Evolutionary conservation across 2,797 vertebrate genomes (phyloP), one percentile per base, ranked within the genome.

Genomic region (Myotis vivesi): DNA sequence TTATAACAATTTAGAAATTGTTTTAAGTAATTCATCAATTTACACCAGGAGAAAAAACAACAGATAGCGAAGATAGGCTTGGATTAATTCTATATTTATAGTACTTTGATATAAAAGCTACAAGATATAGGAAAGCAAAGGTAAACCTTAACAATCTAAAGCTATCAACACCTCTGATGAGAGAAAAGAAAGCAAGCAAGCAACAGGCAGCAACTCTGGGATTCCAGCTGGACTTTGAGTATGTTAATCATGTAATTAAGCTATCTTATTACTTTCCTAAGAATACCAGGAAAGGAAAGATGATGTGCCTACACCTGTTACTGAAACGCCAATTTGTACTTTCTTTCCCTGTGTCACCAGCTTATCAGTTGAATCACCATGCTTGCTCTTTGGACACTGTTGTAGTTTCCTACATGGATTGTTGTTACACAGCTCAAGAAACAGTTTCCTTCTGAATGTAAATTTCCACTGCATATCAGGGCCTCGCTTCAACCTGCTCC

Each of bases 281-380:
- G 88, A 96, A 88, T 94, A 66, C 57, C 57, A 90, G 71, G 89
- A 95, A 95, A 96, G 59, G 76, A 92, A 95, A 97, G 87, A 91
- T 3, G 0, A 75, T 8, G 10, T 83, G 90, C 87, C 59, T 94
- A 95, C 86, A 96, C 86, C 87, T 96, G 92, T 89, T 95, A 95
- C 94, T 87, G 68, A 94, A 96, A 97, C 79, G 92, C 96, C 90
- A 91, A 13, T 96, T 94, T 97, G 96, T 94, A 89, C 80, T 95
- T 92, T 96, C 59, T 83, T 89, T n/a, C 82, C 71, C 57, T 62
- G 51, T 87, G 88, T 95, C 85, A 96, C 71, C 25, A 55, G 88
- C 36, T 96, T 97, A 96, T 94, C 88, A 15, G 92, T 79, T 81
- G 95, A 94, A 97, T 94, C 76, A 73, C 51, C 17, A 89, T 91